Base-by-base conservation (phyloP, 2,888 invertebrate species). In the Dynastes grantii region DNA sequence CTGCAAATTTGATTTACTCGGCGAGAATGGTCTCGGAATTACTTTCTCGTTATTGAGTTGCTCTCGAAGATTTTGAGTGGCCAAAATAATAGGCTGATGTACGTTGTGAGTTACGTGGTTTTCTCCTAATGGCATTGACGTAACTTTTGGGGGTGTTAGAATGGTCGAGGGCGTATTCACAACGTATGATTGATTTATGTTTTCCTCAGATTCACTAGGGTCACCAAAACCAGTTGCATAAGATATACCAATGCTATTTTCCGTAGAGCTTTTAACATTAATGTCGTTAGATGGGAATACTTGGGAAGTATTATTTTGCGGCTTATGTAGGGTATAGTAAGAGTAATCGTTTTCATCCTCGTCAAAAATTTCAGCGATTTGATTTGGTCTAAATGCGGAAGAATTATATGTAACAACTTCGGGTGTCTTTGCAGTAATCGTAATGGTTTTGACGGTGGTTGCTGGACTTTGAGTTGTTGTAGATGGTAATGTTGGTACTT, bases 41-140 rank as follows among this genome's bases (percentile, higher is more conserved):
- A 88, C 88, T 80, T 86, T 88, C 83, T 89, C 89, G 73, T 86
- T 85, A 77, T 87, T 88, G 27, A 89, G 83, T 83, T 88, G 87
- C 80, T 89, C 88, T 71, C 87, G 84, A 55, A 89, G 82, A 81
- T 88, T 88, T 80, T 88, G 88, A 2, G 87, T 88, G 2, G 88
- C 86, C 6, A 88, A 87, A 67, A 89, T 88, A 49, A 88, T 88
- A 2, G 88, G 87, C 29, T 80, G 76, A 16, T 78, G 68, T 11
- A 51, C n/a, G 68, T 73, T 80, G 61, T 78, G 79, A 9, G 76
- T 79, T 2, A 88, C 82, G 80, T 89, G 88, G 79, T 88, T 88
- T 76, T 88, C 88, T 4, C 89, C 89, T 11, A 89, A 80, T 8
- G 89, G 89, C 76, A 89, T 81, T 2, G 89, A 89, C 6, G 89